Conservation (phyloP, 2,888 invertebrate species). For the Lasioglossum malachurum region DNA sequence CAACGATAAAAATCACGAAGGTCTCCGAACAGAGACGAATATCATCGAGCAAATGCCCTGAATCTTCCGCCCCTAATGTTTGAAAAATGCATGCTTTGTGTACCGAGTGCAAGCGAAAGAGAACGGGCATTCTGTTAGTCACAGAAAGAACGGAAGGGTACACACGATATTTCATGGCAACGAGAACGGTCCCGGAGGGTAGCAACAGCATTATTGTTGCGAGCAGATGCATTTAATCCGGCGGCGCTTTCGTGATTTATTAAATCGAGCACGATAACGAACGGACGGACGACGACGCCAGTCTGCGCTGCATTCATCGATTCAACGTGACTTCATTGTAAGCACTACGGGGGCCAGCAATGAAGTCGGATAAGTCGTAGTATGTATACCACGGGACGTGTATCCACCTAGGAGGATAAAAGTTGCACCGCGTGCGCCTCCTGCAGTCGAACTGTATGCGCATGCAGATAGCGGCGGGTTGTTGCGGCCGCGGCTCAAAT, state of each 20-base stretch:
- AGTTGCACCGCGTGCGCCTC: conserved; percentile 7
- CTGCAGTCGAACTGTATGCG: conserved; percentile 5
- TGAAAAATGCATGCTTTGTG: neutral
- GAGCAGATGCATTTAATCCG: conserved; percentile 31
- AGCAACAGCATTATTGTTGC: conserved; percentile 11
- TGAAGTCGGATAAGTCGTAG: conserved; percentile 29
- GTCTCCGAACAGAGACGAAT: neutral
- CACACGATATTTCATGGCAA: neutral
- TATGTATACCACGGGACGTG: conserved; percentile 17
- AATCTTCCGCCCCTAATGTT: neutral
- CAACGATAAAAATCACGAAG: neutral
- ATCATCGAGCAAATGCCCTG: neutral
- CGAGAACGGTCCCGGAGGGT: neutral
- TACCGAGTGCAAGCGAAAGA: neutral
- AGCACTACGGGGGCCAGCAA: conserved; percentile 43
- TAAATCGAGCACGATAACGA: conserved; percentile 39
- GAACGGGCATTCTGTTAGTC: neutral
- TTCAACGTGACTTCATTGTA: conserved; percentile 64
- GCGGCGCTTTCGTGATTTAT: conserved; percentile 57
- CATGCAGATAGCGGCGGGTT: conserved; percentile 12
- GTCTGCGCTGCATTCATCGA: conserved; percentile 50
- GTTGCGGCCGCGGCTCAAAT: conserved; percentile 25
- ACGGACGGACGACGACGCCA: conserved; percentile 19
- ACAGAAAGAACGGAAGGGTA: neutral
- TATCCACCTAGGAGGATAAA: conserved; percentile 39